A percentile compares a stretch with the other conserved stretches of the same genome.
phyloP scores from a whole-genome alignment of 2,888 invertebrate genomes.

The Atrina japonica region DNA sequence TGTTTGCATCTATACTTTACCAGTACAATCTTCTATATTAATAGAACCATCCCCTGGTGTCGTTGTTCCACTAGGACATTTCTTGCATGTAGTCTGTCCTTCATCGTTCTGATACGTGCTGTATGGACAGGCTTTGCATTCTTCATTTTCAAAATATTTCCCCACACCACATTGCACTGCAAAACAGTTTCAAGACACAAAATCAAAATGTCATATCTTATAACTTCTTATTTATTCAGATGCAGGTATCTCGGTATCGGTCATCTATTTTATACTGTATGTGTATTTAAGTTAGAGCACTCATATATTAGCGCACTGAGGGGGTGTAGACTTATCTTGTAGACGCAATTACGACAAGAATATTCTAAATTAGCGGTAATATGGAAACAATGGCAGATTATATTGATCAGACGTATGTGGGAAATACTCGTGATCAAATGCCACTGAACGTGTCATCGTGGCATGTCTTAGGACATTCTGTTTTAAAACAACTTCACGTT shows the following conservation, averaged over 20 bases:
- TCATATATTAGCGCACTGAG: too few species aligned
- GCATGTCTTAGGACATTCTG: too few species aligned
- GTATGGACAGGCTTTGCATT: constrained; percentile 42
- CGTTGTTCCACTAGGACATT: constrained; percentile 45
- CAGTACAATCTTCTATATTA: constrained; percentile 19
- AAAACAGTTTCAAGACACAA: background rate
- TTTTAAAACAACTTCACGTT: too few species aligned
- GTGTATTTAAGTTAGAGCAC: background rate
- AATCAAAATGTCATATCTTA: background rate
- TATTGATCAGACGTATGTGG: too few species aligned
- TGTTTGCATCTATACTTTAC: too few species aligned
- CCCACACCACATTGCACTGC: constrained; percentile 51
- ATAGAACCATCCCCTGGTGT: constrained; percentile 40
- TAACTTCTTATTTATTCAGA: background rate
- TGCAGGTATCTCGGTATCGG: background rate
- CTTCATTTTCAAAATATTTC: constrained; percentile 36
- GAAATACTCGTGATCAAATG: too few species aligned
- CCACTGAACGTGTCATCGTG: too few species aligned
- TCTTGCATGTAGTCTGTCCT: constrained; percentile 42
- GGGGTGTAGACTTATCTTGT: too few species aligned
- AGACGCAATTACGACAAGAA: too few species aligned
- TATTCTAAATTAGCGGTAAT: too few species aligned
- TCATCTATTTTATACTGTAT: too few species aligned
- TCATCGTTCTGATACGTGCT: constrained; percentile 46
- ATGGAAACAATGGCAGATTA: too few species aligned